Evolutionary conservation across 2,888 invertebrate genomes (phyloP).

Genomic region (Lasioglossum figueresi): DNA sequence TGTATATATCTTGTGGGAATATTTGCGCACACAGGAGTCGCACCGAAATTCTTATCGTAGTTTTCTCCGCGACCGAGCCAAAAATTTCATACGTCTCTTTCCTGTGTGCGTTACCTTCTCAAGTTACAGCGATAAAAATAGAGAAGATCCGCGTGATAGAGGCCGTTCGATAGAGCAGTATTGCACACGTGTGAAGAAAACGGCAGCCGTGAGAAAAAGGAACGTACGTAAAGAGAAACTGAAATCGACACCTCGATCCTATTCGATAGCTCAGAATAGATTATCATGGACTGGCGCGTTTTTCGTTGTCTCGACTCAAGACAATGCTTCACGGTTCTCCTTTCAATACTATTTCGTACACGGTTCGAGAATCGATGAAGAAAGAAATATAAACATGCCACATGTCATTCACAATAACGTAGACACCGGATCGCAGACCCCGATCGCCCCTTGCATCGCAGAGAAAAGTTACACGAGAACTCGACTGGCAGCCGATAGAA

Average conservation of each 20-base stretch:
- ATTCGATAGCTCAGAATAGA: neutral
- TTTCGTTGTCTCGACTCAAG: neutral
- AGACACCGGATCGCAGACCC: neutral
- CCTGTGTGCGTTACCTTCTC: neutral
- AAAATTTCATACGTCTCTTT: neutral
- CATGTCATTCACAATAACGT: slow-evolving; percentile 35
- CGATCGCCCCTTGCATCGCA: slow-evolving; percentile 10
- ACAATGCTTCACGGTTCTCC: neutral
- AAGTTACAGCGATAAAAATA: neutral
- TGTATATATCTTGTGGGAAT: neutral
- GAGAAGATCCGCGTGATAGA: neutral
- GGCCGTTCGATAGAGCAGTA: slow-evolving; percentile 2
- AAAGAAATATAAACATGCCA: slow-evolving; percentile 44
- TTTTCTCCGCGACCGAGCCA: neutral
- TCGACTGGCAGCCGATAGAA: slow-evolving; percentile 15
- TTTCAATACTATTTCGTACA: neutral
- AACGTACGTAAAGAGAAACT: neutral
- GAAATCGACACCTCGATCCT: slow-evolving; percentile 16
- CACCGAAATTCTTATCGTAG: neutral
- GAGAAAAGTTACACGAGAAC: slow-evolving; percentile 1
- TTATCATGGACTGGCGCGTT: neutral
- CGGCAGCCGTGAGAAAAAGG: neutral
- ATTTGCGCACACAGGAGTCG: neutral
- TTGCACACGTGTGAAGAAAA: neutral
- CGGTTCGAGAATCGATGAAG: neutral